These are phyloP conservation scores for Crotalus tigris DNA, from an alignment of 2,113 vertebrate species.

Conservation along the genomic window DNA sequence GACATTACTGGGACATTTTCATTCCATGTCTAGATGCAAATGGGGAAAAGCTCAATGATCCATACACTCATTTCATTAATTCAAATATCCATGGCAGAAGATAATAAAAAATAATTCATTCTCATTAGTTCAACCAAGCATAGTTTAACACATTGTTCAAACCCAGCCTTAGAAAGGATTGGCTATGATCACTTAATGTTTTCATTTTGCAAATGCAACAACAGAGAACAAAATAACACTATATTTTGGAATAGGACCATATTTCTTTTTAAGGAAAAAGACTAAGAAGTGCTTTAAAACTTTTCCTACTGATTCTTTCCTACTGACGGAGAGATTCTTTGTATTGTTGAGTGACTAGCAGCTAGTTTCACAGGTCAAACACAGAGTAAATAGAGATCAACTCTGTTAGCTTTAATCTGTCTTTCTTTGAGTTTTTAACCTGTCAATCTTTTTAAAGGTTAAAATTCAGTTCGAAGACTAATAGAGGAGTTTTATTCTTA, in stretches of 20 bases:
- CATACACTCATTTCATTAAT: neutral
- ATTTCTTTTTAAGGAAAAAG: neutral
- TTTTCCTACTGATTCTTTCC: neutral
- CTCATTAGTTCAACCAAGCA: neutral
- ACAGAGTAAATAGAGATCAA: constrained; percentile 1
- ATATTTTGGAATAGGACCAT: neutral
- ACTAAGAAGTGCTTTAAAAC: neutral
- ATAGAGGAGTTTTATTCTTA: neutral
- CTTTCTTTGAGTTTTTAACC: neutral
- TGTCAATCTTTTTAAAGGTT: neutral
- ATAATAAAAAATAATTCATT: neutral
- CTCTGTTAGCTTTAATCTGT: constrained; percentile 11
- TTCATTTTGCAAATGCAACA: neutral
- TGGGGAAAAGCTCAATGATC: neutral
- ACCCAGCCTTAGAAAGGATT: neutral
- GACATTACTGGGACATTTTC: neutral
- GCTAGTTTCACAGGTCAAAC: neutral
- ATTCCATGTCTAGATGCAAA: neutral
- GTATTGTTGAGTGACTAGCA: neutral
- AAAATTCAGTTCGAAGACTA: neutral
- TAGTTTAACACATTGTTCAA: neutral
- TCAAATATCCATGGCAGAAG: neutral
- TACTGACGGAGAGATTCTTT: neutral
- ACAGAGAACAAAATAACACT: neutral
- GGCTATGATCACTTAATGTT: neutral